Evolutionary conservation across 37 sponge, comb jelly and placozoan species (phyloP), one percentile per base, ranked within the genome.

Genomic region (Chondrilla cf. caribensis): DNA sequence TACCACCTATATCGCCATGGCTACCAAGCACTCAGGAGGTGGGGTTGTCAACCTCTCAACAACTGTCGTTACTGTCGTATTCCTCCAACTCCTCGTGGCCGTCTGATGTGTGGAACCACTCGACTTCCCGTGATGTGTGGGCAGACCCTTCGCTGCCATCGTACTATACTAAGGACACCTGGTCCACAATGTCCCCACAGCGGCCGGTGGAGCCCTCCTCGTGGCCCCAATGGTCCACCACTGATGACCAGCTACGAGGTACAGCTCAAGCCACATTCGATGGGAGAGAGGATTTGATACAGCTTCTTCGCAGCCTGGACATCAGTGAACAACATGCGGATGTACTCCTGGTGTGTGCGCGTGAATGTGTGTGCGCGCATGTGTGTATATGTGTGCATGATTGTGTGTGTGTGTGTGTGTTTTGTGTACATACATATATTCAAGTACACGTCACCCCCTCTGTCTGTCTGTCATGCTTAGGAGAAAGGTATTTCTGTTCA

Each of bases 401-500:
- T 42, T 6, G 36, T 67, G 79, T 55, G 51, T 79, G 79, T 65
- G 59, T 60, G 25, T 11, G 32, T 60, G 40, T 58, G 29, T 41
- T 55, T 73, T 3, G n/a, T 38, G 8, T 31, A 2, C 24, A 43
- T 73, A 32, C 22, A n/a, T 26, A 77, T 70, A 38, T 80, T 55
- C 26, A 18, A 19, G 15, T 62, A n/a, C 64, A 19, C 18, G 6
- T 19, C 15, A 5, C 15, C 64, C 7, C 15, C 15, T 9, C 29
- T 28, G 29, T 7, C 29, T 15, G 6, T 62, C 15, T 47, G 9
- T 47, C 11, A 47, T 79, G 9, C 76, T 0, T 54, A 86, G 89
- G 90, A 88, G 18, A 83, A 87, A 8, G 86, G 86, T 41, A 29
- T 89, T 28, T 85, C 87, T 58, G 59, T 93, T 2, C 82, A 89